Evolutionary conservation across 2,113 vertebrate species (phyloP).

Genomic region (Macquaria australasica): DNA sequence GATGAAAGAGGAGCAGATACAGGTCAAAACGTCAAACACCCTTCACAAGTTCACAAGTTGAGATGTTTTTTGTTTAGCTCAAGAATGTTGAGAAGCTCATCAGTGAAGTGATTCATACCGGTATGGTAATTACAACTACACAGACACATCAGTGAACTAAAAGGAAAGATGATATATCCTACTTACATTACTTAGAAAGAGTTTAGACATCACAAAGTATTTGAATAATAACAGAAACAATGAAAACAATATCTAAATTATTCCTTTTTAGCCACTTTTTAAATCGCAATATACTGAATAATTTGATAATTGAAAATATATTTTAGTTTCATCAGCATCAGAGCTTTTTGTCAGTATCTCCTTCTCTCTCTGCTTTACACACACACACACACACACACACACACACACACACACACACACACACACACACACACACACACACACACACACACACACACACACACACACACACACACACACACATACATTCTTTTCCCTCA

Average conservation of each 20-base stretch:
- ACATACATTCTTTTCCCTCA: conserved; percentile 44
- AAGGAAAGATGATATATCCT: neutral
- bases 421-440: conserved; percentile 25
- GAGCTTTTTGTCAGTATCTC: neutral
- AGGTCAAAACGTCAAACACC: conserved; percentile 18
- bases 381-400: conserved; percentile 10
- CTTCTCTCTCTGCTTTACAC: neutral
- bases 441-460: conserved; percentile 24
- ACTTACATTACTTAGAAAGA: too few species aligned
- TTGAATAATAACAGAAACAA: neutral
- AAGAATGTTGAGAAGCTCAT: neutral
- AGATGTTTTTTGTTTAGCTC: neutral
- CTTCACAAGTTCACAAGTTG: conserved; percentile 33
- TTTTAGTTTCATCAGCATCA: neutral
- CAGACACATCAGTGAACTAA: neutral
- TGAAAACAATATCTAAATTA: neutral
- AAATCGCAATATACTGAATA: neutral
- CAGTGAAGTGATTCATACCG: neutral
- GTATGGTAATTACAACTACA: neutral
- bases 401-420: conserved; percentile 25
- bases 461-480: conserved; percentile 27
- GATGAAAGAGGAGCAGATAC: conserved; percentile 24
- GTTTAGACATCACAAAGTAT: neutral
- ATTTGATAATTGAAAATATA: neutral
- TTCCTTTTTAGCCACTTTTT: neutral